These are phyloP conservation scores for Urocyon cinereoargenteus DNA, from an alignment of 2,797 vertebrate genomes.

Conservation along the genomic window DNA sequence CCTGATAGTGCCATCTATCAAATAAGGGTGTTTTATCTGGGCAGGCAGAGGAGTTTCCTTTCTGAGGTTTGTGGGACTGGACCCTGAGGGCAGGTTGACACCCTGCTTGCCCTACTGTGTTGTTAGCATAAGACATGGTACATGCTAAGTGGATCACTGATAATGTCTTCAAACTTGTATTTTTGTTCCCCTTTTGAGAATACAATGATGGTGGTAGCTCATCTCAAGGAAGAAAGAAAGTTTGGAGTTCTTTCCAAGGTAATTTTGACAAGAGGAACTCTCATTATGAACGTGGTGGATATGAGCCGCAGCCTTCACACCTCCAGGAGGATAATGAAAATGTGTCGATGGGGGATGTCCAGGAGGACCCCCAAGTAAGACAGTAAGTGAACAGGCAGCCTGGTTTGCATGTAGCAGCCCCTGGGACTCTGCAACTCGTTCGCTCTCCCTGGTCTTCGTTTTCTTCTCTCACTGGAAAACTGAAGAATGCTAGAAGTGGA, in stretches of 20 bases:
- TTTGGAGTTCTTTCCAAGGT: slow-evolving; percentile 84
- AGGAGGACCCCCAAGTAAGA: neutral
- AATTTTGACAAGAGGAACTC: slow-evolving; percentile 84
- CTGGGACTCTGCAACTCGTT: neutral
- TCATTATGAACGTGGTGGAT: neutral
- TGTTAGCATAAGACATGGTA: neutral
- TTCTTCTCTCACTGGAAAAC: neutral
- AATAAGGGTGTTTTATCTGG: neutral
- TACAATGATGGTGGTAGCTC: slow-evolving; percentile 87
- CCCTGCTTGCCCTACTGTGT: neutral
- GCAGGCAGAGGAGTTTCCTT: neutral
- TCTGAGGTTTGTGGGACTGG: neutral
- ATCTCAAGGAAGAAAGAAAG: slow-evolving; percentile 87
- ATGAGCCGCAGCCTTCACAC: neutral
- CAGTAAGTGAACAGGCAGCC: neutral
- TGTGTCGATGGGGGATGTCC: neutral
- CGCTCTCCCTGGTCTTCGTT: neutral
- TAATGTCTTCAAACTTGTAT: neutral
- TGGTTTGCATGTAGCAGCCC: neutral
- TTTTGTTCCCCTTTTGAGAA: slow-evolving; percentile 83
- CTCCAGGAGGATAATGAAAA: neutral
- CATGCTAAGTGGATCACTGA: neutral
- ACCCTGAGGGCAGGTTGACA: neutral
- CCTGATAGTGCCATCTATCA: neutral
- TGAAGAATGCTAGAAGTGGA: neutral